Conservation (phyloP, 2,888 invertebrate genomes). For the Zele albiditarsus region DNA sequence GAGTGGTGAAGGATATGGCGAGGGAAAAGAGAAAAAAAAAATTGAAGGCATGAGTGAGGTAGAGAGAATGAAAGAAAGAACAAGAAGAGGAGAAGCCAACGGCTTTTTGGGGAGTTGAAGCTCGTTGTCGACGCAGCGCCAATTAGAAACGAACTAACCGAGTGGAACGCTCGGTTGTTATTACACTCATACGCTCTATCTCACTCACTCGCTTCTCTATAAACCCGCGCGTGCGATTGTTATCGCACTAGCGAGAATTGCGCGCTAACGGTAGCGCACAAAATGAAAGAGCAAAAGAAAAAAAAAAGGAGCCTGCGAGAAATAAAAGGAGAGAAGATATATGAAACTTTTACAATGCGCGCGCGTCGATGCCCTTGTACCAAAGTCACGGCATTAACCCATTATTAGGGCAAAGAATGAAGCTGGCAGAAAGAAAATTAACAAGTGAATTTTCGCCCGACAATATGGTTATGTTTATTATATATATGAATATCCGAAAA, state of each 20-base stretch:
- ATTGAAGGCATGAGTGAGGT: not conserved
- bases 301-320: not conserved
- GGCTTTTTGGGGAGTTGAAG: conserved; percentile 33
- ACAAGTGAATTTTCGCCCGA: not conserved
- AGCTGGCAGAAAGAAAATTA: not conserved
- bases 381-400: not conserved
- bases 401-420: conserved; percentile 24
- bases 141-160: conserved; percentile 57
- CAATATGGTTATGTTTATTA: no score
- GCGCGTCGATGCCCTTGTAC: conserved; percentile 2
- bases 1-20: conserved; percentile 6
- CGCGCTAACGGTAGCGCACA: conserved; percentile 29
- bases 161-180: conserved; percentile 55
- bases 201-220: not conserved
- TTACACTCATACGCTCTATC: conserved; percentile 36
- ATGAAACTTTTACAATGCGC: conserved; percentile 15
- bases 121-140: conserved; percentile 47
- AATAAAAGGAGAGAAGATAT: not conserved
- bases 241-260: conserved; percentile 31
- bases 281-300: not conserved
- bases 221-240: conserved; percentile 21
- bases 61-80: conserved; percentile 25
- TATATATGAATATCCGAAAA: not conserved
- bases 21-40: conserved; percentile 3
- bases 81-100: conserved; percentile 15